phyloP scores from a whole-genome alignment of 2,888 invertebrate genomes.

The Troides helena region DNA sequence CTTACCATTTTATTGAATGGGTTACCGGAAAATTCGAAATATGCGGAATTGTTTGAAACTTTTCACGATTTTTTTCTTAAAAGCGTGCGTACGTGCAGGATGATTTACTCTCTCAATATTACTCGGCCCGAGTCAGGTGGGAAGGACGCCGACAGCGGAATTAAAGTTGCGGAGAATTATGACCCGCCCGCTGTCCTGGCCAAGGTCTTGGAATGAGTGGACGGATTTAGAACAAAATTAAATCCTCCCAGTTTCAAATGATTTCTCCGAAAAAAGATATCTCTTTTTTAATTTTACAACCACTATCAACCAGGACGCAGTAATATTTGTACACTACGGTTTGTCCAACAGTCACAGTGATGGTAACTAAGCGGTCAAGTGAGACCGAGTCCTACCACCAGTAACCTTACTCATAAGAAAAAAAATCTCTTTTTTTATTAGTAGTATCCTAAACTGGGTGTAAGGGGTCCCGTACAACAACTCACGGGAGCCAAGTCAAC shows the following conservation, averaged over 20 bases:
- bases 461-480: no score
- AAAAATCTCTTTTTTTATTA: no score
- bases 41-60: slow-evolving; percentile 23
- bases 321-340: no score
- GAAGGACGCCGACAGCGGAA: slow-evolving; percentile 54
- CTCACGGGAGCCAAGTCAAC: no score
- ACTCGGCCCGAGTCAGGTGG: slow-evolving; percentile 56
- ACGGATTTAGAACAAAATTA: slow-evolving; percentile 12
- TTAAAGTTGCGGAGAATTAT: slow-evolving; percentile 65
- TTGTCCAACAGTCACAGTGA: no score
- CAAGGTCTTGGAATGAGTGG: slow-evolving; percentile 27
- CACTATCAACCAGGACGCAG: no score
- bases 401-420: no score
- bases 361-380: no score
- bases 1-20: slow-evolving; percentile 6
- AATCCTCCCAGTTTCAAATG: background rate
- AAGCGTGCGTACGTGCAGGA: slow-evolving; percentile 33
- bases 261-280: no score
- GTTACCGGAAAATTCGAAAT: slow-evolving; percentile 23
- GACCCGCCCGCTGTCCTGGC: slow-evolving; percentile 43
- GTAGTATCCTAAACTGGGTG: no score
- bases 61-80: slow-evolving; percentile 17
- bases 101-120: slow-evolving; percentile 69
- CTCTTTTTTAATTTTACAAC: no score
- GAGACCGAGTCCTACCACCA: no score